Base-by-base conservation (phyloP, 2,113 vertebrate species). In the Grallaria varia region DNA sequence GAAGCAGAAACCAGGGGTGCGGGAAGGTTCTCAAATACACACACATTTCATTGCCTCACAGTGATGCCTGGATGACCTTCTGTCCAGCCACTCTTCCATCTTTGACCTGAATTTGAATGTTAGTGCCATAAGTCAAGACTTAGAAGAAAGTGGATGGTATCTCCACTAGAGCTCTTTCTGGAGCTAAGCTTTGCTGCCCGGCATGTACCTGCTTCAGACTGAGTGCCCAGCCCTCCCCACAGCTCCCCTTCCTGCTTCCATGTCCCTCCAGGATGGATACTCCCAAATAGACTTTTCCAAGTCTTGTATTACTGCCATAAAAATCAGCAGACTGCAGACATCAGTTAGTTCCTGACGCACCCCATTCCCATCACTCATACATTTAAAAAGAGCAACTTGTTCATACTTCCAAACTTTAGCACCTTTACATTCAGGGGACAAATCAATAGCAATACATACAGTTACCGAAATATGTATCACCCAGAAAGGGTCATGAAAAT, bases 321-420 rank as follows among this genome's bases (percentile, higher is more conserved):
- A 97, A 96, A 94, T 40, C 96, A 59, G 67, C 37, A 50, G 82
- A 67, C 83, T 64, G 59, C 59, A 91, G 58, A 79, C 56, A 18
- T 23, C 1, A 1, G 76, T 59, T 69, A 66, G 49, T 68, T 79
- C 39, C 50, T 85, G 59, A 58, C 50, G 79, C 37, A 88, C 74
- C 56, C 76, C 67, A 40, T 24, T 71, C 22, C 27, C 24, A 16
- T 25, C 62, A 75, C 75, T 47, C 58, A 37, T 62, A 30, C 4
- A 7, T 80, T 78, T 87, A 15, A 64, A 45, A 83, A 59, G 9
- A 52, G 62, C 50, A 87, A 59, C 16, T 33, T 2, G 1, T 35
- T 15, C 47, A 49, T 25, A 33, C 14, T 42, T 77, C 35, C n/a
- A 35, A 74, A 68, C 40, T 50, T 71, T 5, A 71, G 15, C 55